Evolutionary conservation across 2,113 vertebrate species (phyloP), one percentile per base, ranked within the genome.

Genomic region (Cephalopterus ornatus): DNA sequence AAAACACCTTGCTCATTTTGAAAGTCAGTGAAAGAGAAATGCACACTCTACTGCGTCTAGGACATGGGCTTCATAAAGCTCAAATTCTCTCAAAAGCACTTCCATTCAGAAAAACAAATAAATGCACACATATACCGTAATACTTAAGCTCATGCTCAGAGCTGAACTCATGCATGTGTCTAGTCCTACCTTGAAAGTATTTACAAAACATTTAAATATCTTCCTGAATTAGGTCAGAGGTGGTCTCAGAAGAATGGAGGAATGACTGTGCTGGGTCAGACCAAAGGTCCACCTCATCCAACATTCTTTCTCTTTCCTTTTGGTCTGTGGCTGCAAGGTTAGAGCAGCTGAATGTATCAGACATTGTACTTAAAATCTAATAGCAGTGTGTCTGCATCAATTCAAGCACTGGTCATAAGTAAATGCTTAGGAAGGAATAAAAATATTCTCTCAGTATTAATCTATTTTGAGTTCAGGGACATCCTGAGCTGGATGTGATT

Each of bases 391-490:
- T 47, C 72, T 81, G 52, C 50, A 91, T 35, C 22, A 49, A 39
- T 55, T 84, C 35, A 50, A 63, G 56, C 42, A 73, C 0, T 37
- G 35, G 44, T 39, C 67, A 83, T 24, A 88, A 90, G 72, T 27
- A 95, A 84, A 95, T 32, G 42, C 65, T 93, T 59, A 89, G 65
- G 70, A 92, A 84, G 33, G 65, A 96, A 91, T 59, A 93, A 92
- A 95, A 96, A 84, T 84, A 91, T 47, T 74, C 79, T 85, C 85
- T 81, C 61, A 63, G 33, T 80, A 88, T 81, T 70, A 83, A 86
- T 63, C 88, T 95, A 91, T 92, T 96, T 83, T 92, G 79, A 93
- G 94, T 76, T 95, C 4, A 11, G 88, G 76, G 88, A 86, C 91
- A 92, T 86, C 79, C 89, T 84, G 65, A 93, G 83, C 61, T 93